Base-by-base conservation (phyloP, 92 coral and sea anemone genomes). In the Phymanthus crucifer region DNA sequence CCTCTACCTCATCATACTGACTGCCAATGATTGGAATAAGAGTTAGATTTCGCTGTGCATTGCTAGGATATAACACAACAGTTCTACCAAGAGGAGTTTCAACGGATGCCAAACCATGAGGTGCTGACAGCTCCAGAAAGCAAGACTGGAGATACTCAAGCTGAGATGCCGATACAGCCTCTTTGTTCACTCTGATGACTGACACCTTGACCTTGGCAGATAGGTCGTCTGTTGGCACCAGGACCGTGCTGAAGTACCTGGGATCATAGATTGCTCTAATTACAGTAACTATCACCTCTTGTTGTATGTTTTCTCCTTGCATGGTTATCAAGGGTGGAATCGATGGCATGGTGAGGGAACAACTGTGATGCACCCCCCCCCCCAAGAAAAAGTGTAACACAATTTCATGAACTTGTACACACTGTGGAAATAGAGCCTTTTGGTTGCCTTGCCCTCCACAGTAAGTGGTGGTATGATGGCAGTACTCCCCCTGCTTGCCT, bases 191-290 rank as follows among this genome's bases (percentile, higher is more conserved):
- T 66, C 73, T 86, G 76, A 92, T 54, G 11, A 87, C 86, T 27
- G 91, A 36, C 34, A 89, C 90, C 56, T 84, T 79, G 18, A 92
- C 97, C 75, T 83, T 81, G 54, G 72, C 84, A 29, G 64, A 81
- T 43, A 43, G 73, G 47, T 89, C 86, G 3, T 83, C 79, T 23
- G 85, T 80, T 0, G 93, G 93, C 32, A 89, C 81, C 7, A 92
- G 86, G 61, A 92, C 80, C 24, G 90, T 87, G 69, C 91, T 80
- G 83, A 84, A 84, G 72, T 90, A 87, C 85, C 97, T 92, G 31
- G 31, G 54, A 45, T 46, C 19, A 40, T 9, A 17, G 54, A n/a
- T n/a, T n/a, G n/a, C n/a, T n/a, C n/a, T n/a, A n/a, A n/a, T n/a
- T n/a, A n/a, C n/a, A n/a, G n/a, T n/a, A 71, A 46, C 70, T 4